Base-by-base conservation (phyloP, 1,140 invertebrate species). In the Nautilus pompilius region DNA sequence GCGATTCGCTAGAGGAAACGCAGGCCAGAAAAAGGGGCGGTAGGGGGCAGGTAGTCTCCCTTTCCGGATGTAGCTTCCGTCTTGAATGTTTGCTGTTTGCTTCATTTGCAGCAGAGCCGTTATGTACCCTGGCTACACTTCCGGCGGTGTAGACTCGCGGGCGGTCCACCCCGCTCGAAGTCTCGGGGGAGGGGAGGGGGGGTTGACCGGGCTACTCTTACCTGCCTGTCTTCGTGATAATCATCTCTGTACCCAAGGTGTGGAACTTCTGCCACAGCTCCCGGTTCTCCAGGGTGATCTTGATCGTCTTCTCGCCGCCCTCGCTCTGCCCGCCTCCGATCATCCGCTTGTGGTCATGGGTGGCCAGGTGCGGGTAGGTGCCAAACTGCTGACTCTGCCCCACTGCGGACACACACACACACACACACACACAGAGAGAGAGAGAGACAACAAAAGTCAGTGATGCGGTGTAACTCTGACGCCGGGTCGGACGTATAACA, bases 231-330 rank as follows among this genome's bases (percentile, higher is more conserved):
- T 99, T 99, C 69, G 96, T 99, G 86, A 99, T 99, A 82, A 99
- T 96, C 96, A 99, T 99, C 62, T 99, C 96, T 60, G 96, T 99
- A 74, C 96, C 95, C 58, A 98, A 88, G 79, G 95, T 93, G 85
- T 98, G 95, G 81, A 99, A 99, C 84, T 96, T 96, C 84, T 95
- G 93, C 96, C 96, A 99, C 60, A 99, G 88, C 75, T 99, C 96
- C 26, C 76, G 41, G 65, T 80, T 79, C 32, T 80, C 79, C 34
- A 80, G 60, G 13, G 65, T 75, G n/a, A 79, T 77, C 55, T 79
- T 79, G 56, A 80, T 78, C 46, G 79, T 80, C 59, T 80, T 78
- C 59, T 80, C 77, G 56, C 69, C 68, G 0, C 69, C 60, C 8
- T 77, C 74, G 5, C 58, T 58, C 56, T 76, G 76, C 10, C 66